Base-by-base conservation (phyloP, 1,140 invertebrate species). In the Artemia franciscana region DNA sequence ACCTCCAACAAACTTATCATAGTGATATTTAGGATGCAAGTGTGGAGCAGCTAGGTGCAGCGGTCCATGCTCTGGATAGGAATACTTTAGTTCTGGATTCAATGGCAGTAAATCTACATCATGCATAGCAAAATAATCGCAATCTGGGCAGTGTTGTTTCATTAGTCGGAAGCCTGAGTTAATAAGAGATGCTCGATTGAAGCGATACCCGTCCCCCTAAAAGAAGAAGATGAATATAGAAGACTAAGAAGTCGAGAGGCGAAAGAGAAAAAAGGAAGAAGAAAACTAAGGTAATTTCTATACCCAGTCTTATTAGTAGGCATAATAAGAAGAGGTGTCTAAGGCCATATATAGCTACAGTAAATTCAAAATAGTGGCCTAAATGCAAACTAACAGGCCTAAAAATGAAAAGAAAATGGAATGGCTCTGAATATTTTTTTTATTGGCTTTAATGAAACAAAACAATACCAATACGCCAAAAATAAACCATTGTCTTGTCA, bases 91-190 rank as follows among this genome's bases (percentile, higher is more conserved):
- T 58, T 85, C 76, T 60, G 83, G 75, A 73, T 98, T 98, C 27
- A 91, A 70, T 3, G 96, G 96, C 59, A 98, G 70, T 23, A 98
- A 75, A 77, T 99, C 96, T 5, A 99, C 93, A 78, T 99, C 96
- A 74, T 99, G 96, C 91, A 99, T 98, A 2, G 85, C 93, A 67
- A 99, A 85, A 70, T 98, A 98, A 74, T 98, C 91, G 76, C 84
- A 93, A 18, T 83, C 73, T 12, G 82, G 79, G 73, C 82, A 86
- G 1, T 82, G 78, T 65, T 85, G 76, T 63, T 81, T 72, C 7
- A 70, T 73, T 25, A 75, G 69, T 56, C 78, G 67, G 74, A 90
- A 96, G 1, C 96, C 96, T 66, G 93, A 85, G 77, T 99, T 99
- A 62, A 99, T 94, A 18, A 99, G 75, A 0, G 92, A 91, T 12